phyloP scores from a whole-genome alignment of 1,140 invertebrate genomes.

The Drepana arcuata region DNA sequence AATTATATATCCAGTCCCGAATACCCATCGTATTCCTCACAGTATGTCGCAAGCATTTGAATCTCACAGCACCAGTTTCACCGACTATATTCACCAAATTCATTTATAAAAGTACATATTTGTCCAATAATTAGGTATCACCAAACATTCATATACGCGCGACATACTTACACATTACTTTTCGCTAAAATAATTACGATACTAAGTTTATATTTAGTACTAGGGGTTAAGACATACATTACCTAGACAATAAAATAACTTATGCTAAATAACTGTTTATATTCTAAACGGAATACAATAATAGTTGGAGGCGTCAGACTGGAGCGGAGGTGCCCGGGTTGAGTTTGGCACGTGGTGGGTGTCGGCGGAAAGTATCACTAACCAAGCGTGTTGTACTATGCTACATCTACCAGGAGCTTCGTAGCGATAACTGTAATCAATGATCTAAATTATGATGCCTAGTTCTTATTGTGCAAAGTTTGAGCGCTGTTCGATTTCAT shows the following conservation, averaged over 20 bases:
- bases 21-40: constrained; percentile 41
- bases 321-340: constrained; percentile 23
- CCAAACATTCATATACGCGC: constrained; percentile 55
- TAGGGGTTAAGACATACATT: constrained; percentile 63
- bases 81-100: constrained; percentile 30
- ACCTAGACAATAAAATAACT: constrained; percentile 67
- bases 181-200: constrained; percentile 48
- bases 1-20: constrained; percentile 53
- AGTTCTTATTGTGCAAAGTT: too few relatives aligned
- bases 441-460: too few relatives aligned
- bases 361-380: too few relatives aligned
- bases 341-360: constrained; percentile 54
- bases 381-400: too few relatives aligned
- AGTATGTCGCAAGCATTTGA: constrained; percentile 60
- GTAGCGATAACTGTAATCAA: too few relatives aligned
- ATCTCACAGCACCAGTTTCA: constrained; percentile 63
- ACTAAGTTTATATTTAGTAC: constrained; percentile 46
- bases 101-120: constrained; percentile 16
- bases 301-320: constrained; percentile 25
- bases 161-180: constrained; percentile 57
- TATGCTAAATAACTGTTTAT: constrained; percentile 61
- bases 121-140: too few relatives aligned
- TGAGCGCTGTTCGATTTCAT: too few relatives aligned
- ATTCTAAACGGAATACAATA: constrained; percentile 60
- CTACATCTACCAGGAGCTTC: too few relatives aligned